phyloP scores from a whole-genome alignment of 1,140 invertebrate species.

The Cherax destructor region DNA sequence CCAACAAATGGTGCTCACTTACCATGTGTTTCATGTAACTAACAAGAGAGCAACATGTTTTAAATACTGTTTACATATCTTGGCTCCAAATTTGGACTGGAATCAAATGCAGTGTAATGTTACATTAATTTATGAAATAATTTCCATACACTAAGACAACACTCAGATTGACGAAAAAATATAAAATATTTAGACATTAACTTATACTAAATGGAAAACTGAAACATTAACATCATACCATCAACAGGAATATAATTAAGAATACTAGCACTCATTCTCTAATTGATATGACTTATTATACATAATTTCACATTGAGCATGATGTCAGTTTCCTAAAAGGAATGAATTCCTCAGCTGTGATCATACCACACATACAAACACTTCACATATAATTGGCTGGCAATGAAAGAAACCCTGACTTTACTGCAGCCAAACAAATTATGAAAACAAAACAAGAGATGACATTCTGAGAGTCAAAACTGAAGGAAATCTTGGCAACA shows the following conservation, averaged over 20 bases:
- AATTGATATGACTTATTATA: background rate
- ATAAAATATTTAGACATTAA: background rate
- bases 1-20: no score
- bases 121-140: slow-evolving; percentile 5
- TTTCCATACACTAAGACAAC: background rate
- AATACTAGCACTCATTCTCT: background rate
- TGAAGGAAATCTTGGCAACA: background rate
- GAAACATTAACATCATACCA: background rate
- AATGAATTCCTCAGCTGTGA: background rate
- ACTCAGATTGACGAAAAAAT: background rate
- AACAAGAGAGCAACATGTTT: background rate
- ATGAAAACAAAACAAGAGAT: background rate
- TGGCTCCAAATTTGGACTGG: background rate
- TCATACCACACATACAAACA: background rate
- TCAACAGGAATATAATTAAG: background rate
- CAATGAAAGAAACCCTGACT: background rate
- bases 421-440: background rate
- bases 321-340: background rate
- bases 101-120: background rate
- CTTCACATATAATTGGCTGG: background rate
- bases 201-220: background rate
- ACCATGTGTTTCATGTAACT: background rate
- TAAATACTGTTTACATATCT: background rate
- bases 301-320: background rate
- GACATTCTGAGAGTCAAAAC: background rate